Evolutionary conservation across 2,888 invertebrate species (phyloP).

Genomic region (Colostygia pectinataria): DNA sequence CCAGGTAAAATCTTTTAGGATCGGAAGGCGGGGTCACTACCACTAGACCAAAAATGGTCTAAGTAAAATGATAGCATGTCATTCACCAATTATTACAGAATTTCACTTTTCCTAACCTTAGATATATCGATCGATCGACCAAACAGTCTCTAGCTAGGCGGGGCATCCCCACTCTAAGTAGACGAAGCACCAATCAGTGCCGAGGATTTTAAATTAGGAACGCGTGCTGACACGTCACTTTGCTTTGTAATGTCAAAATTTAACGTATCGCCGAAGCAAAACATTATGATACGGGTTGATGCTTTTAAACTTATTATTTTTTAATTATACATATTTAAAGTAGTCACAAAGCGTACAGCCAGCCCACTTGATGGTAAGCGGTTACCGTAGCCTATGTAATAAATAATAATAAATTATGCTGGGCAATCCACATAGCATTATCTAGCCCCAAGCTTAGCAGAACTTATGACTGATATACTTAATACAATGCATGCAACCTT

Average conservation of each 20-base stretch:
- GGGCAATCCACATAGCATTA: no score
- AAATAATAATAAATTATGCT: no score
- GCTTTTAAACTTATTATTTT: background rate
- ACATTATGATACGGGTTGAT: conserved; percentile 54
- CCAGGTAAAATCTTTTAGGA: no score
- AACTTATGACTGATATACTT: no score
- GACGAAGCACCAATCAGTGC: conserved; percentile 52
- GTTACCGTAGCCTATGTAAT: no score
- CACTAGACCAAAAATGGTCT: no score
- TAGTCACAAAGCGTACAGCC: no score
- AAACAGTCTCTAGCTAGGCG: conserved; percentile 39
- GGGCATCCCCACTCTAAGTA: conserved; percentile 37
- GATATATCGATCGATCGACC: conserved; percentile 16
- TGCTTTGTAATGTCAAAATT: conserved; percentile 58
- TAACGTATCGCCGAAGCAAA: conserved; percentile 64
- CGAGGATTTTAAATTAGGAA: conserved; percentile 56
- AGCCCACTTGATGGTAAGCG: no score
- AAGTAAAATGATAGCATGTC: conserved; percentile 15
- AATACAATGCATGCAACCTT: no score
- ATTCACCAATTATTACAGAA: background rate
- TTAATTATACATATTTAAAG: no score
- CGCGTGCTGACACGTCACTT: conserved; percentile 67
- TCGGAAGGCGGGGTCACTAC: no score
- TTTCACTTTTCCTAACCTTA: conserved; percentile 23
- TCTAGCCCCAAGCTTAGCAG: no score